These are phyloP conservation scores for Sylvietta virens DNA, from an alignment of 2,113 vertebrate genomes.

Conservation along the genomic window DNA sequence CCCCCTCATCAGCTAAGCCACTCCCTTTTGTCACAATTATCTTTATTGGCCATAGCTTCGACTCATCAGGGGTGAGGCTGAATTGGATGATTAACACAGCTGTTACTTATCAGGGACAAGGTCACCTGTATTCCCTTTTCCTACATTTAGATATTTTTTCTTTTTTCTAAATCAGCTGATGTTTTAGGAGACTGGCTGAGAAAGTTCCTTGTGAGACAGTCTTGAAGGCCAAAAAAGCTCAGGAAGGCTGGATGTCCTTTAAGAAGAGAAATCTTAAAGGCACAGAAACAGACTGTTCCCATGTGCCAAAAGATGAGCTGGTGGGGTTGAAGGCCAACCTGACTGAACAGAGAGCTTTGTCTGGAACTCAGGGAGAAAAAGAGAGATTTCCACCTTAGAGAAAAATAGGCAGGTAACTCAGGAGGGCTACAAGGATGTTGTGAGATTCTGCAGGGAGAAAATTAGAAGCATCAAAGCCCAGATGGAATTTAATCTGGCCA, in stretches of 20 bases:
- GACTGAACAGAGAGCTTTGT: background rate
- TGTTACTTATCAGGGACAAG: background rate
- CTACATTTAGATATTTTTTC: background rate
- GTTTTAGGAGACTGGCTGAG: background rate
- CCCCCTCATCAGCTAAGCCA: background rate
- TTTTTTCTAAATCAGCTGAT: background rate
- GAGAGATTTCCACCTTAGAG: background rate
- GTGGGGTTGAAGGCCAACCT: background rate
- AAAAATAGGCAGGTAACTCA: background rate
- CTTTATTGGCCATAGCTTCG: background rate
- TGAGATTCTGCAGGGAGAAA: background rate
- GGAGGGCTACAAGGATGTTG: background rate
- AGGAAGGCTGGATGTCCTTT: rapidly evolving
- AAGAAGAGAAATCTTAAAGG: background rate
- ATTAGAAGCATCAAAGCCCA: background rate
- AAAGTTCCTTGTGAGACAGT: background rate
- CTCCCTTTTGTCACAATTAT: background rate
- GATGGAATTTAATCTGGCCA: background rate
- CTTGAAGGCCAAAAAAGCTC: background rate
- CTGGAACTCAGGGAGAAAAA: background rate
- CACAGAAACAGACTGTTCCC: background rate
- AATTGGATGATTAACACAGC: background rate
- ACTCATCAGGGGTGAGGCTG: background rate
- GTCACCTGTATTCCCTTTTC: background rate
- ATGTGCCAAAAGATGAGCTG: background rate